phyloP scores from a whole-genome alignment of 2,888 invertebrate species.

The Andrena dorsata region DNA sequence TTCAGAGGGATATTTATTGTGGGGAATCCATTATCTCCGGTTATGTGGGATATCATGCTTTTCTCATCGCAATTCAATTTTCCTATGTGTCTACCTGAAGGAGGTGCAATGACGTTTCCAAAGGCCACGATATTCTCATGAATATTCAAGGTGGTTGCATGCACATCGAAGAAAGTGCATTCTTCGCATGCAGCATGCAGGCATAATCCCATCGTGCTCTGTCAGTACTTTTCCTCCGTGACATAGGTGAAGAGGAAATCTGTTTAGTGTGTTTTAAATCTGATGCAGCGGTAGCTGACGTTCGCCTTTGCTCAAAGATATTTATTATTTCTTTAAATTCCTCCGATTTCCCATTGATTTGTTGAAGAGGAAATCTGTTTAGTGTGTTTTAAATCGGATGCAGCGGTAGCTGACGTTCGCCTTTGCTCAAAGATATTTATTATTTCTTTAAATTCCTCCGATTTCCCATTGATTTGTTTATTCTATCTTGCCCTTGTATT shows the following conservation, averaged over 20 bases:
- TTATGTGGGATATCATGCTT: neutral
- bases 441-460: neutral
- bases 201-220: slow-evolving; percentile 37
- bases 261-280: neutral
- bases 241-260: neutral
- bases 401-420: neutral
- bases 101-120: slow-evolving; percentile 33
- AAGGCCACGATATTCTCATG: slow-evolving; percentile 21
- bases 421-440: neutral
- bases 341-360: too few relatives aligned
- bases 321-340: neutral
- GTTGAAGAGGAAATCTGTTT: neutral
- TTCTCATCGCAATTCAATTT: neutral
- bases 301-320: neutral
- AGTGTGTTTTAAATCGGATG: neutral
- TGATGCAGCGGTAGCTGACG: neutral
- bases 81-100: neutral
- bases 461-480: neutral
- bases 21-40: too few relatives aligned
- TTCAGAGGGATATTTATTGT: too few relatives aligned
- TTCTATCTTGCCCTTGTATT: too few relatives aligned
- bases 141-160: slow-evolving; percentile 34
- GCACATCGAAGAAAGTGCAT: slow-evolving; percentile 27
- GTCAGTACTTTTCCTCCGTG: slow-evolving; percentile 12
- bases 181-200: slow-evolving; percentile 47